These are phyloP conservation scores for Ooceraea biroi DNA, from an alignment of 1,140 invertebrate genomes.

Conservation along the genomic window DNA sequence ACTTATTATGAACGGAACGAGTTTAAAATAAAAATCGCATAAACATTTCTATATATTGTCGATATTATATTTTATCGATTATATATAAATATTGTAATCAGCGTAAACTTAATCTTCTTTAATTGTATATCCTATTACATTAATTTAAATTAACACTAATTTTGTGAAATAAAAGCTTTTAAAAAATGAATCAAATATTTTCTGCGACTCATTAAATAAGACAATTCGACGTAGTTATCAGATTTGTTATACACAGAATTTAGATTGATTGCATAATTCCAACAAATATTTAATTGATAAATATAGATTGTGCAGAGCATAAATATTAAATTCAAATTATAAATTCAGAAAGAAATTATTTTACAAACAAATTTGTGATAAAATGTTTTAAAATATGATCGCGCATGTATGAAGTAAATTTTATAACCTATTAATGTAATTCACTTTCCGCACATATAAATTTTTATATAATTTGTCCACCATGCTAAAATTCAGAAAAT, in stretches of 20 bases:
- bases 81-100: neutral
- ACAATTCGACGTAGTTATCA: neutral
- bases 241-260: neutral
- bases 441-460: neutral
- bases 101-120: neutral
- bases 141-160: neutral
- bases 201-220: neutral
- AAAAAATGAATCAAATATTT: neutral
- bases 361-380: neutral
- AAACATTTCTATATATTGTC: neutral
- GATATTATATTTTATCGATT: neutral
- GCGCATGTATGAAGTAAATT: neutral
- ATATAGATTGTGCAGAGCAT: neutral
- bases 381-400: neutral
- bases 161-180: neutral
- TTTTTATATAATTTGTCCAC: neutral
- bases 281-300: neutral
- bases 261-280: neutral
- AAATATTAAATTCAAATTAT: neutral
- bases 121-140: neutral
- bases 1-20: neutral
- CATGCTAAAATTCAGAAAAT: neutral
- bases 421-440: neutral
- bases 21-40: slow-evolving; percentile 27
- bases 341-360: too few species aligned